Percentiles rank a stretch among this genome's conserved stretches.
These are phyloP conservation scores for Ecliptopera silaceata DNA, from an alignment of 2,888 invertebrate genomes.

Conservation along the genomic window DNA sequence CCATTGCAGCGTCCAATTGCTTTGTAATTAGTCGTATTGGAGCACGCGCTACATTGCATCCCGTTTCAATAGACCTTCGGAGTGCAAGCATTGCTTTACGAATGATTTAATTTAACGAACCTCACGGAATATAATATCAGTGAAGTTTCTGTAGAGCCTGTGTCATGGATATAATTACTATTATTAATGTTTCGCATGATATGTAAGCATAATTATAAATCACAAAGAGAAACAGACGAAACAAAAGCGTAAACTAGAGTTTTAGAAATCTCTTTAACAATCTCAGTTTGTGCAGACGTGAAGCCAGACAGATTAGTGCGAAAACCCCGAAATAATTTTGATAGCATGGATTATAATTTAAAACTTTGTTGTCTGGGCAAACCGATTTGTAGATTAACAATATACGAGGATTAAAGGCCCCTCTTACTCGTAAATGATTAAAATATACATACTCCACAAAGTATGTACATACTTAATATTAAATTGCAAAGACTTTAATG, in stretches of 20 bases:
- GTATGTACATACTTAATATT: neutral
- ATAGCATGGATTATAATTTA: neutral
- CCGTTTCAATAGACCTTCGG: conserved; percentile 8
- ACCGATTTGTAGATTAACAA: neutral
- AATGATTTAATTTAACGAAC: neutral
- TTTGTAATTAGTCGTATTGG: conserved; percentile 9
- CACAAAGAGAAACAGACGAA: no score
- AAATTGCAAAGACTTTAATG: neutral
- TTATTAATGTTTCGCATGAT: no score
- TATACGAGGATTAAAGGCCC: no score
- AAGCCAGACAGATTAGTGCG: conserved; percentile 3
- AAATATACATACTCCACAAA: neutral
- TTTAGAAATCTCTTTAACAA: neutral
- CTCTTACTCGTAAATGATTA: neutral
- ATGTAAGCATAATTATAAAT: no score
- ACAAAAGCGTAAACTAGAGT: neutral
- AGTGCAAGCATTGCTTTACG: neutral
- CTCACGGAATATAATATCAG: no score
- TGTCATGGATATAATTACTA: no score
- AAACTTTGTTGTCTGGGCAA: neutral
- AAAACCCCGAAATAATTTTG: neutral
- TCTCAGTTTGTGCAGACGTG: neutral
- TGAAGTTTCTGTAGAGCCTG: no score
- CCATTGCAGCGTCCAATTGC: neutral
- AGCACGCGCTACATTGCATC: conserved; percentile 4